Percentiles rank a stretch among this genome's conserved stretches.
phyloP scores from a whole-genome alignment of 1,140 invertebrate genomes.

The Nephotettix cincticeps region DNA sequence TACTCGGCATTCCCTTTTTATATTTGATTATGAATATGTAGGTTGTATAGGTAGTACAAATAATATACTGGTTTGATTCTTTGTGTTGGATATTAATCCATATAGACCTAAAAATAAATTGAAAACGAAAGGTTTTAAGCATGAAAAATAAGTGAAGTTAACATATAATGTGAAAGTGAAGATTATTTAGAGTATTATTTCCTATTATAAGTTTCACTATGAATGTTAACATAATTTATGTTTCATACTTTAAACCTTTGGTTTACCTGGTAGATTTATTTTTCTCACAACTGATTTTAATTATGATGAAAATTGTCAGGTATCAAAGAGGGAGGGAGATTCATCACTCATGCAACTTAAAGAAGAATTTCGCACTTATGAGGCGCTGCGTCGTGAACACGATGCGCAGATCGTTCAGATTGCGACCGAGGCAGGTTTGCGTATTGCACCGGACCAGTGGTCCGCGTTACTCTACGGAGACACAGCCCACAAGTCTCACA shows the following conservation, averaged over 20 bases:
- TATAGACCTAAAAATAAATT: no score
- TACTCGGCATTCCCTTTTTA: no score
- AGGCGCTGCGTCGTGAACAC: constrained; percentile 89
- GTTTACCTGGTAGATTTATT: constrained; percentile 2
- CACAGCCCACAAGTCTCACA: constrained; percentile 92
- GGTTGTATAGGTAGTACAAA: no score
- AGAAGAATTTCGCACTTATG: constrained; percentile 95
- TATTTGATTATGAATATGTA: no score
- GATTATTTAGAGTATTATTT: no score
- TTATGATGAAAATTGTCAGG: no score
- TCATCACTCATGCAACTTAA: constrained; percentile 98
- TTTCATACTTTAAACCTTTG: neutral
- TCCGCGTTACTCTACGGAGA: constrained; percentile 95
- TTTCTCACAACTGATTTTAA: constrained; percentile 8
- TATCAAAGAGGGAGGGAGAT: constrained; percentile 95
- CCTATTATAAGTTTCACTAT: no score
- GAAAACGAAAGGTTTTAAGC: no score
- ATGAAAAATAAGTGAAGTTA: no score
- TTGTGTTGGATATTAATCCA: no score
- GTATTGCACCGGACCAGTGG: constrained; percentile 98
- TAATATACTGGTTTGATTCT: no score
- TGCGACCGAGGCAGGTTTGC: constrained; percentile 92
- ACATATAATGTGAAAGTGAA: no score
- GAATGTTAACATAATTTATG: neutral
- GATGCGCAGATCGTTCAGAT: constrained; percentile 99